Conservation (phyloP, 2,113 vertebrate genomes). For the Xiphophorus couchianus region DNA sequence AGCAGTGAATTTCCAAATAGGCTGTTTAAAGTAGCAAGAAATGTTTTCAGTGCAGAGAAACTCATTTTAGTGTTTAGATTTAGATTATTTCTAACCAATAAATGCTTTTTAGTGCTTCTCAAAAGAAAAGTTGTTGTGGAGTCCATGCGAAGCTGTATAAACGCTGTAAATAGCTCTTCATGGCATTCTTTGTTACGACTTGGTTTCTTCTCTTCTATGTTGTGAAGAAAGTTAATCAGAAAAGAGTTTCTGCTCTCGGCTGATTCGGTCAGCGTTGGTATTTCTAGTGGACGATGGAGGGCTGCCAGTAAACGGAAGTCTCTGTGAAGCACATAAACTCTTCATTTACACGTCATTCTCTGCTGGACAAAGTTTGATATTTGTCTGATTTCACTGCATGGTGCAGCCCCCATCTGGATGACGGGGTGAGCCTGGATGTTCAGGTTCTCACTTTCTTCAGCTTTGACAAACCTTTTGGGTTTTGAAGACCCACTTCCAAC, state of each 20-base stretch:
- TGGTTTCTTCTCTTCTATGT: neutral
- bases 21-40: neutral
- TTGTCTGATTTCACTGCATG: neutral
- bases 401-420: neutral
- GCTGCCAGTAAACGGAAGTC: neutral
- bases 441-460: neutral
- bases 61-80: neutral
- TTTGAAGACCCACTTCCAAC: neutral
- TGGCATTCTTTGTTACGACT: slow-evolving; percentile 22
- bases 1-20: neutral
- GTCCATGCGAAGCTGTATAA: slow-evolving; percentile 14
- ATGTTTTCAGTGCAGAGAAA: no score
- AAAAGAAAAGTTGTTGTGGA: neutral
- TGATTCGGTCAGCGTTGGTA: neutral
- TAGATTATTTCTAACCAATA: neutral
- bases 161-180: slow-evolving; percentile 59
- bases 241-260: slow-evolving; percentile 23
- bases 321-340: neutral
- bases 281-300: neutral
- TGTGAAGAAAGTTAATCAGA: neutral
- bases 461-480: neutral
- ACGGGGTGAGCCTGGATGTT: neutral
- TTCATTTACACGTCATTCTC: neutral
- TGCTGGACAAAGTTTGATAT: neutral
- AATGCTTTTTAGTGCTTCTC: no score